Evolutionary conservation across 2,797 vertebrate species (phyloP).

Genomic region (Pelodytes ibericus): DNA sequence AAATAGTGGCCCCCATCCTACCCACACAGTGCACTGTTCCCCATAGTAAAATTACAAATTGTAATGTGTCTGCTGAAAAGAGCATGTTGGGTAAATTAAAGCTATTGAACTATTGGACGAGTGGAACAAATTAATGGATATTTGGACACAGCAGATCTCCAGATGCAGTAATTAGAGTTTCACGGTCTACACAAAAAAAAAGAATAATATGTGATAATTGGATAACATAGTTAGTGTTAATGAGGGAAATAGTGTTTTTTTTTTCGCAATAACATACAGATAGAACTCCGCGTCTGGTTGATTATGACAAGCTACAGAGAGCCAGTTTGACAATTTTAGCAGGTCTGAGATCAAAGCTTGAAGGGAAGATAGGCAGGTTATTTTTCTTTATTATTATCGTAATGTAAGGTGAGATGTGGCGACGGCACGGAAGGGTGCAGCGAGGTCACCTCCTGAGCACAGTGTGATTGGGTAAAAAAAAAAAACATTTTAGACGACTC

Average conservation of each 20-base stretch:
- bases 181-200: constrained; percentile 33
- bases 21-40: too few species aligned
- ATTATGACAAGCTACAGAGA: not conserved
- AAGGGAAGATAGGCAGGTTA: not conserved
- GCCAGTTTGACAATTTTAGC: not conserved
- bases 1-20: too few species aligned
- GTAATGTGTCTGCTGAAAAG: constrained; percentile 8
- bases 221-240: constrained; percentile 26
- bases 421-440: accelerated
- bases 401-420: not conserved
- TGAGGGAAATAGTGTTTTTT: constrained; percentile 3
- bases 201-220: constrained; percentile 29
- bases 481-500: constrained; percentile 8
- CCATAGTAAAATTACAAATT: constrained; percentile 19
- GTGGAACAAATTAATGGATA: constrained; percentile 42
- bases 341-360: not conserved
- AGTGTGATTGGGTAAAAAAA: not conserved
- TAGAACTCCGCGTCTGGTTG: not conserved
- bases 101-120: constrained; percentile 31
- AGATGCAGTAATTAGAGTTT: constrained; percentile 35
- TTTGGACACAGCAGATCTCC: constrained; percentile 25
- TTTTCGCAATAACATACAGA: not conserved
- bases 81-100: constrained; percentile 23
- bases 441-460: constrained; percentile 19
- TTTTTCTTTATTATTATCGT: not conserved